Conservation (phyloP, 2,797 vertebrate species). For the Xiphorhynchus erythropygius region DNA sequence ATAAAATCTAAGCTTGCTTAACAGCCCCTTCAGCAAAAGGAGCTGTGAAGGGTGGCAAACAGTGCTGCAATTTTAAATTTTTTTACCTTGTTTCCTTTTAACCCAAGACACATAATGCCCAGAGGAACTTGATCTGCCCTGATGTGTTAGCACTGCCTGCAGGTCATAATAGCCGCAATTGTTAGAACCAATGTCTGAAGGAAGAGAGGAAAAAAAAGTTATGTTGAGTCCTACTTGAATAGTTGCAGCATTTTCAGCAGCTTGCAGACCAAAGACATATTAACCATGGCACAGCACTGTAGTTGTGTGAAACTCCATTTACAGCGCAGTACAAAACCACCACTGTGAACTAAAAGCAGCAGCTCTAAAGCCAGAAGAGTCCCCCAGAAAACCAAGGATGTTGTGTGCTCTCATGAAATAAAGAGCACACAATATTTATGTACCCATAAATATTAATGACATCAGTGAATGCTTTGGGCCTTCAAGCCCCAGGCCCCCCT, state of each 20-base stretch:
- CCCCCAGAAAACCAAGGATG: neutral
- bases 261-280: fast-evolving
- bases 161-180: slow-evolving; percentile 98
- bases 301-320: neutral
- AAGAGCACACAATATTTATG: neutral
- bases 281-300: fast-evolving
- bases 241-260: neutral
- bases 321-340: fast-evolving
- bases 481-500: neutral
- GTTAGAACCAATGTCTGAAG: slow-evolving; percentile 92
- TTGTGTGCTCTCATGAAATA: neutral
- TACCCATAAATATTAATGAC: neutral
- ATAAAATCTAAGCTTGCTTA: neutral
- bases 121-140: slow-evolving; percentile 97
- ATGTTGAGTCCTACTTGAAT: fast-evolving
- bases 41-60: neutral
- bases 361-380: neutral
- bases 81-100: slow-evolving; percentile 96
- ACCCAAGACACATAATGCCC: slow-evolving; percentile 99
- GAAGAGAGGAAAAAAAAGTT: neutral
- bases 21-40: neutral
- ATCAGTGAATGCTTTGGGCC: neutral
- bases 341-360: neutral
- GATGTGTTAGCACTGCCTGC: slow-evolving; percentile 96
- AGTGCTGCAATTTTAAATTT: neutral